These are phyloP conservation scores for Solea senegalensis DNA, from an alignment of 2,113 vertebrate genomes.

Conservation along the genomic window DNA sequence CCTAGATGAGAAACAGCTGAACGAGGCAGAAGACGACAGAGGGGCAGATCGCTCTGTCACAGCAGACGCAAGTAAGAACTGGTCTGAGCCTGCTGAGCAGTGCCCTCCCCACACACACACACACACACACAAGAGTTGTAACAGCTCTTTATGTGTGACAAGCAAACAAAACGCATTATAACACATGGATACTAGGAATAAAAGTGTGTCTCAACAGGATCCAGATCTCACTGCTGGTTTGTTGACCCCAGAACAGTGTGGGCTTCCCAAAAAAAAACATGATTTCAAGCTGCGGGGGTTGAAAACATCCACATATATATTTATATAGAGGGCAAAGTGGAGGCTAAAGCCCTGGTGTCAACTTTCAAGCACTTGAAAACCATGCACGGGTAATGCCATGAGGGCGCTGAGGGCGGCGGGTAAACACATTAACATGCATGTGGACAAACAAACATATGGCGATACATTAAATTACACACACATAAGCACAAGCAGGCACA, in stretches of 20 bases:
- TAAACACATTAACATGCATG: neutral
- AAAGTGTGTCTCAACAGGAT: neutral
- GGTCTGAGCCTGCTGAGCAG: conserved; percentile 54
- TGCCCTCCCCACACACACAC: neutral
- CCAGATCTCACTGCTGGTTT: neutral
- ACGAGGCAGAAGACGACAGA: conserved; percentile 6
- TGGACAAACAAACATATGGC: neutral
- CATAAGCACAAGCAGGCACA: conserved; percentile 4
- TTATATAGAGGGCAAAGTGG: conserved; percentile 2
- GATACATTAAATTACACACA: neutral
- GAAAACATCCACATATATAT: neutral
- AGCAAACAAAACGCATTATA: conserved; percentile 1
- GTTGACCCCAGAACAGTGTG: neutral
- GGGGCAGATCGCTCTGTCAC: conserved; percentile 7
- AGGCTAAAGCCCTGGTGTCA: conserved; percentile 8
- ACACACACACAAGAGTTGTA: neutral
- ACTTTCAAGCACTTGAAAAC: conserved; percentile 21
- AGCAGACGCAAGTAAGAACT: conserved; percentile 54
- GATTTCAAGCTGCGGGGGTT: conserved; percentile 20
- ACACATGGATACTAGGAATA: neutral
- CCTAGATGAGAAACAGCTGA: too few relatives aligned
- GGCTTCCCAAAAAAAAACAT: conserved; percentile 29
- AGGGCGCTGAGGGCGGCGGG: neutral
- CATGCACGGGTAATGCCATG: neutral
- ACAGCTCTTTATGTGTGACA: neutral